Evolutionary conservation across 2,797 vertebrate species (phyloP).

Genomic region (Catharus ustulatus): DNA sequence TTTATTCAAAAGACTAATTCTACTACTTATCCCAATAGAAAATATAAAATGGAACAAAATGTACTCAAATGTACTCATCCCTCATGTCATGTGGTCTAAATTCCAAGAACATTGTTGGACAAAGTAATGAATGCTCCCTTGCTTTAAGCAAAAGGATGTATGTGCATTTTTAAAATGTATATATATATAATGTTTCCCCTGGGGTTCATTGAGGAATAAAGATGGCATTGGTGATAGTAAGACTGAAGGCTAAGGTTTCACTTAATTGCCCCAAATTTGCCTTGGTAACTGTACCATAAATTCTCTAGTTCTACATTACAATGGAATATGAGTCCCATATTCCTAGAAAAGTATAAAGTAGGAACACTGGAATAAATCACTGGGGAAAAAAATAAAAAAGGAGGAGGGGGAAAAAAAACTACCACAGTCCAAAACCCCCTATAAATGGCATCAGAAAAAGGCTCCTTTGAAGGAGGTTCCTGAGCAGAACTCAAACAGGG

Average conservation of each 20-base stretch:
- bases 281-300: not conserved
- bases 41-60: not conserved
- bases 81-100: not conserved
- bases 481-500: not conserved
- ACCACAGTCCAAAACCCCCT: not conserved
- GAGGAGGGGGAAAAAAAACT: accelerated
- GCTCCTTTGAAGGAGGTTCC: not conserved
- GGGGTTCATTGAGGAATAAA: not conserved
- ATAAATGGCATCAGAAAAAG: not conserved
- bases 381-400: accelerated
- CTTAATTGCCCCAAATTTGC: not conserved
- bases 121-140: not conserved
- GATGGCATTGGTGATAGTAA: not conserved
- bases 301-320: not conserved
- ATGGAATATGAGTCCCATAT: not conserved
- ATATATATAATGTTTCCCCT: not conserved
- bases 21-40: not conserved
- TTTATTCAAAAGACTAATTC: not conserved
- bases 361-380: not conserved
- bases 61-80: not conserved
- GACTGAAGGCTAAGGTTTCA: not conserved
- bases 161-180: not conserved
- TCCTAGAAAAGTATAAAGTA: not conserved
- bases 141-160: not conserved
- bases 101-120: not conserved